A percentile compares a stretch with the other conserved stretches of the same genome.
Evolutionary conservation across 2,888 invertebrate species (phyloP).

Genomic region (Spodoptera picta): DNA sequence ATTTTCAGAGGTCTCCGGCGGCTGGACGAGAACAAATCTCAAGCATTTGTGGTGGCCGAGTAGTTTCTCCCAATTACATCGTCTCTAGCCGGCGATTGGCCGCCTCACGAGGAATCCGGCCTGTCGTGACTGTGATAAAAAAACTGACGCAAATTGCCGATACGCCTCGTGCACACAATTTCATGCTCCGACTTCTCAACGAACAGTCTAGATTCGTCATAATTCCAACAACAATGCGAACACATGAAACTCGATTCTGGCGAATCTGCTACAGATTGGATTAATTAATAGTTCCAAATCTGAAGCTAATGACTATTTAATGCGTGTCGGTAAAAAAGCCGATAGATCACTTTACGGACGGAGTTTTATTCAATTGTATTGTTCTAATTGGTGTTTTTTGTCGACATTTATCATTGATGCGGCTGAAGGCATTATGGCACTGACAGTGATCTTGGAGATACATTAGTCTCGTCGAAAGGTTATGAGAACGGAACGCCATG

Average conservation of each 20-base stretch:
- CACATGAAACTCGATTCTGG: conserved; percentile 57
- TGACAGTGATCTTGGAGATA: conserved; percentile 69
- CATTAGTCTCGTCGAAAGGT: conserved; percentile 71
- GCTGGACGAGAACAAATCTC: conserved; percentile 77
- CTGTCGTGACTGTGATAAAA: conserved; percentile 87
- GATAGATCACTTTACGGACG: conserved; percentile 59
- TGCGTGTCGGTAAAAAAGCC: conserved; percentile 67
- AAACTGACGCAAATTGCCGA: conserved; percentile 88
- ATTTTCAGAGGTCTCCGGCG: conserved; percentile 70
- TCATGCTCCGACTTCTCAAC: conserved; percentile 83
- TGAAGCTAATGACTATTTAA: conserved; percentile 75
- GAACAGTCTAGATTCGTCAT: conserved; percentile 86
- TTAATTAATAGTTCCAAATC: conserved; percentile 73
- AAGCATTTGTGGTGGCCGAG: conserved; percentile 83
- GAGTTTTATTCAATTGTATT: conserved; percentile 74
- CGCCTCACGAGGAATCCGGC: conserved; percentile 83
- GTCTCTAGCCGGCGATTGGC: conserved; percentile 85
- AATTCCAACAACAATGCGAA: conserved; percentile 72
- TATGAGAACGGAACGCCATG: conserved; percentile 55
- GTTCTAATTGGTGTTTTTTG: conserved; percentile 76
- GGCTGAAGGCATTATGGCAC: conserved; percentile 63
- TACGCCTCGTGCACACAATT: conserved; percentile 88
- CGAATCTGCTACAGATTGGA: conserved; percentile 68
- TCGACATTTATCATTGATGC: conserved; percentile 68
- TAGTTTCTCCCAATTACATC: conserved; percentile 88